Evolutionary conservation across 2,888 invertebrate species (phyloP), one percentile per base, ranked within the genome.

Genomic region (Byasa hedistus): DNA sequence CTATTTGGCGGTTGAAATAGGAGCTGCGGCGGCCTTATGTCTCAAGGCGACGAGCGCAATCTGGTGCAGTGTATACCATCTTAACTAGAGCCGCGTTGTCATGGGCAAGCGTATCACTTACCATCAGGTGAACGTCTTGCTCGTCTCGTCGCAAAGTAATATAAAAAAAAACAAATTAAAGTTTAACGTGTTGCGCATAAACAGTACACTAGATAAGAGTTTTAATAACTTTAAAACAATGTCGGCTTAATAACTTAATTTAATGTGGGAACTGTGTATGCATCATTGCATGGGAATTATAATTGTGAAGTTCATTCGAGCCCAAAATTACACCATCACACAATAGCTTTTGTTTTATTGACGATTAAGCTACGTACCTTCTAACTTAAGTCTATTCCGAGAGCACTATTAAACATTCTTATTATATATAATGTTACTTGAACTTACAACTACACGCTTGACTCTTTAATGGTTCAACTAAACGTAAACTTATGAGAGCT

Each of bases 271-370:
- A 68, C 69, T 66, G 39, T 72, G 69, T 68, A 73, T 69, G 80
- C 75, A 74, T 79, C 80, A 84, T 81, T 80, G 79, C 81, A 60
- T 81, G 77, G 71, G 80, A 81, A 77, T 70, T 65, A 52, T 61
- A 68, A 69, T 69, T 57, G 52, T 64, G 57, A 59, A 60, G 44
- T 55, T 55, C 58, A 65, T 52, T 57, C 65, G 27, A 59, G 63
- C 60, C 54, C 56, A 65, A 66, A 63, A 70, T 67, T 58, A 69
- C 69, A 48, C 57, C 69, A 71, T 73, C 70, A 71, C 60, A 62
- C 27, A 19, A 58, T 57, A 27, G 56, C 64, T 69, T 70, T 73
- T 72, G 71, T 73, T 72, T 73, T 74, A 72, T 72, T 72, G 74
- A 71, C 73, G 70, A 73, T 73, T 71, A 74, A 59, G 57, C 60